Conservation (phyloP, 2,797 vertebrate species). For the Pseudochirops cupreus region DNA sequence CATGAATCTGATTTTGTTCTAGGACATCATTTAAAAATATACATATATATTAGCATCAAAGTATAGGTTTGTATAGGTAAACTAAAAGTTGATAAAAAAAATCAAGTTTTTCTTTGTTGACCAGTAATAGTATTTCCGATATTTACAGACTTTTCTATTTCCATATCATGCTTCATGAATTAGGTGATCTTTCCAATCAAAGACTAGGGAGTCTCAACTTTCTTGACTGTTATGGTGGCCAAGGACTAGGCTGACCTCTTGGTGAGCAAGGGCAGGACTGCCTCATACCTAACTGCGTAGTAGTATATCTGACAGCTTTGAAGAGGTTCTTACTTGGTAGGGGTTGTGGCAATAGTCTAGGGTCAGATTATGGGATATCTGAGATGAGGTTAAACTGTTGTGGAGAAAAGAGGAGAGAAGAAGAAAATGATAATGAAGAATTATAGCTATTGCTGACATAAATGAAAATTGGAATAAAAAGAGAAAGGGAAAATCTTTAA, state of each 20-base stretch:
- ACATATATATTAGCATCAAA: background rate
- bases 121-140: background rate
- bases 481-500: background rate
- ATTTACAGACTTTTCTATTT: background rate
- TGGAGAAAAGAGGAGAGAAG: background rate
- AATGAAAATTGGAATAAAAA: background rate
- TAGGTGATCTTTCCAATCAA: background rate
- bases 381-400: background rate
- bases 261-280: background rate
- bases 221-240: background rate
- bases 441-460: background rate
- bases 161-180: background rate
- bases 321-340: background rate
- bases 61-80: background rate
- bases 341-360: background rate
- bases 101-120: conserved; percentile 10
- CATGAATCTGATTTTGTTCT: background rate
- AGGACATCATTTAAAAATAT: background rate
- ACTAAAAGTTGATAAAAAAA: background rate
- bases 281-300: background rate
- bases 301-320: background rate
- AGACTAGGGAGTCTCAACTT: background rate
- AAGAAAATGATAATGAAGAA: background rate
- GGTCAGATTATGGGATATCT: background rate
- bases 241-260: background rate